These are phyloP conservation scores for Conus ventricosus DNA, from an alignment of 1,140 invertebrate genomes.

Conservation along the genomic window DNA sequence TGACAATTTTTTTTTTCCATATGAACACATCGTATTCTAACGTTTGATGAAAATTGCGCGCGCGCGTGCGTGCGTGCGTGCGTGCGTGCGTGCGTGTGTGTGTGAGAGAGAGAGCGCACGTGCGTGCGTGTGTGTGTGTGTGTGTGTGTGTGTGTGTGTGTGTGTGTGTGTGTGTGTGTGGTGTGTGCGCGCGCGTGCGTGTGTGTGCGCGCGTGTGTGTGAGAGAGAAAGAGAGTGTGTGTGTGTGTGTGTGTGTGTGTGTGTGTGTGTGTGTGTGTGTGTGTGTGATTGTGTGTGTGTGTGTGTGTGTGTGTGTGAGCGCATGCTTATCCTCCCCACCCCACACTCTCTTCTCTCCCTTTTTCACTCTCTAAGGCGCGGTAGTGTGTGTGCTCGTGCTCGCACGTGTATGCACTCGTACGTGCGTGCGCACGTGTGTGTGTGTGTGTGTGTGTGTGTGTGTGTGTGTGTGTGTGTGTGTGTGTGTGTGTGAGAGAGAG, in stretches of 20 bases:
- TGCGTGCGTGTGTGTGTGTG: background rate
- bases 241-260: slow-evolving; percentile 2
- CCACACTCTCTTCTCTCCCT: no score
- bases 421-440: background rate
- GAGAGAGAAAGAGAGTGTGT: background rate
- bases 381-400: background rate
- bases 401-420: background rate
- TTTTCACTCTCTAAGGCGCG: background rate
- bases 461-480: background rate
- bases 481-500: no score
- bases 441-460: background rate
- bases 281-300: background rate
- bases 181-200: background rate
- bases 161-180: background rate
- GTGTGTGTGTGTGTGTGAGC: no score
- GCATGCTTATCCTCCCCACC: no score
- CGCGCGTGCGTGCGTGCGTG: no score
- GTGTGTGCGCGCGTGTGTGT: background rate
- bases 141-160: background rate
- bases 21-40: no score
- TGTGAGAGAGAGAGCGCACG: background rate
- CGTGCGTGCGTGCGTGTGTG: no score
- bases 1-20: no score
- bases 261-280: slow-evolving; percentile 1
- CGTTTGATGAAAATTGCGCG: no score